Conservation (phyloP, 2,888 invertebrate genomes). For the Acrobeloides nanus region DNA sequence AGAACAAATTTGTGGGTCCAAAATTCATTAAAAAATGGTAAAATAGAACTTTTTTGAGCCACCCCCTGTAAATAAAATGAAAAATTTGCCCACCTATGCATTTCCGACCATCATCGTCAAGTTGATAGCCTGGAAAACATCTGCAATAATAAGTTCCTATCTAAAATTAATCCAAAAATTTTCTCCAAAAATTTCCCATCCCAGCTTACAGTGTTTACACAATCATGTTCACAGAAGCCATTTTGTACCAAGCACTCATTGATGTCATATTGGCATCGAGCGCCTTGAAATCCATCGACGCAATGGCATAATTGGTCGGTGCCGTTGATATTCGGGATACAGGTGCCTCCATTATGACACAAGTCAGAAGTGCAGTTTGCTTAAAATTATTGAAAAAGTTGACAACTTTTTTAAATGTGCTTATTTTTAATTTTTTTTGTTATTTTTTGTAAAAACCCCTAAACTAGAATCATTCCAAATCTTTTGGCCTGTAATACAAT, state of each 20-base stretch:
- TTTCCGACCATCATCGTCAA: constrained; percentile 70
- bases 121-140: constrained; percentile 71
- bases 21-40: too few relatives aligned
- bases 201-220: constrained; percentile 76
- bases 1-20: too few relatives aligned
- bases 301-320: constrained; percentile 55
- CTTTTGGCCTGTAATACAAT: too few relatives aligned
- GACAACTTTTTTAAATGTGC: too few relatives aligned
- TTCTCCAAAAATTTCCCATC: too few relatives aligned
- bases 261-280: constrained; percentile 62
- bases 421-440: too few relatives aligned
- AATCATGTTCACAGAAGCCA: constrained; percentile 77
- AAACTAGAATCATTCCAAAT: too few relatives aligned
- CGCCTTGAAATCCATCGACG: constrained; percentile 56
- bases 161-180: too few relatives aligned
- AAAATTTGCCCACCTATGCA: constrained; percentile 21
- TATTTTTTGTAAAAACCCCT: too few relatives aligned
- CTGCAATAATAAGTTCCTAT: constrained; percentile 77
- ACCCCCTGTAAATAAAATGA: too few relatives aligned
- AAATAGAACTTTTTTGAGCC: too few relatives aligned
- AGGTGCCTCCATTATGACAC: constrained; percentile 58
- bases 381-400: too few relatives aligned
- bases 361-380: constrained; percentile 56
- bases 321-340: constrained; percentile 35
- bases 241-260: constrained; percentile 75